Percentiles rank a stretch among this genome's conserved stretches.
phyloP scores from a whole-genome alignment of 1,140 invertebrate genomes.

The Aphelinus atriplicis region DNA sequence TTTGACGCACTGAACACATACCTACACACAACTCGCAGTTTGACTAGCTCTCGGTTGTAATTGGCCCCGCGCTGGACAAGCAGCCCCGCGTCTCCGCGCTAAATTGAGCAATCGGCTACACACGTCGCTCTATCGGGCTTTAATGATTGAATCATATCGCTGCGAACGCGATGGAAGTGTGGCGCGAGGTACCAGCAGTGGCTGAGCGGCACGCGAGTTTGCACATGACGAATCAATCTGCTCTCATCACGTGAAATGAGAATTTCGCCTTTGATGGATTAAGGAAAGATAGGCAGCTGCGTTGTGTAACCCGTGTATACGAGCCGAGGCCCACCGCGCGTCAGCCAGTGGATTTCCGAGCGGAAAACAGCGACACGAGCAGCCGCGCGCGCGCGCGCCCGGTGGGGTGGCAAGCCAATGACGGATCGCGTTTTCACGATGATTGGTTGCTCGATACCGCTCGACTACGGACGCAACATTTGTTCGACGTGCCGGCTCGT shows the following conservation, averaged over 20 bases:
- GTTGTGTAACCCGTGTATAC: conserved; percentile 9
- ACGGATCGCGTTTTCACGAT: conserved; percentile 57
- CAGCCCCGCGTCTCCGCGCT: too few species aligned
- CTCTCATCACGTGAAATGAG: conserved; percentile 5
- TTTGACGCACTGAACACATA: too few species aligned
- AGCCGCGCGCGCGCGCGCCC: not conserved
- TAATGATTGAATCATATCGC: not conserved
- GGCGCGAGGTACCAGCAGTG: not conserved
- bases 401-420: conserved; percentile 46
- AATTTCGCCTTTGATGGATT: conserved; percentile 29
- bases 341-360: conserved; percentile 15
- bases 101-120: too few species aligned
- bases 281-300: conserved; percentile 21
- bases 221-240: conserved; percentile 19
- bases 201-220: not conserved
- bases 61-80: too few species aligned
- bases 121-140: not conserved
- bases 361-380: not conserved
- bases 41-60: too few species aligned
- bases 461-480: conserved; percentile 56
- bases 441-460: conserved; percentile 56
- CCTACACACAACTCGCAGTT: not conserved
- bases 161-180: not conserved
- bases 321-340: not conserved
- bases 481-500: conserved; percentile 60